Base-by-base conservation (phyloP, 2,113 vertebrate species). In the Gnathonemus longibarbis region DNA sequence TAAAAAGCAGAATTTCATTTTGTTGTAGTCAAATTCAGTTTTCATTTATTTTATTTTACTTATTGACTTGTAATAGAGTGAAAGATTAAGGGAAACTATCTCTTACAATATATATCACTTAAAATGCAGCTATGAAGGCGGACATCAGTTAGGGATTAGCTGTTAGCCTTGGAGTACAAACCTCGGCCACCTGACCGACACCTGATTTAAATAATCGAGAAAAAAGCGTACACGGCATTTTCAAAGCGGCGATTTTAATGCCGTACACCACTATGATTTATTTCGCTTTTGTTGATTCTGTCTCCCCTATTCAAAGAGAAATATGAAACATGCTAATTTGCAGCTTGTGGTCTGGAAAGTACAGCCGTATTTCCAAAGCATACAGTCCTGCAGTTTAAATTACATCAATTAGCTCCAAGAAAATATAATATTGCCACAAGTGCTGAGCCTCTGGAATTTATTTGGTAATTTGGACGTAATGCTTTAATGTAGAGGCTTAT, bases 381-480 rank as follows among this genome's bases (percentile, higher is more conserved):
- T 27, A 49, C 19, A 52, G 39, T 48, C 48, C 42, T 48, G 42
- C 80, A 58, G 62, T 58, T 62, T 56, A 58, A 89, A 89, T 46
- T 70, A 52, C 49, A 89, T 89, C 19, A 89, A 46, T 89, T 84
- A 45, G n/a, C 74, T 83, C 15, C 45, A 84, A 89, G 88, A 46
- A 89, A 89, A 85, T 62, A 9, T 24, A 84, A 56, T 48, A 27
- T 89, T 84, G 50, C 85, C 74, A 83, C 11, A 74, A 89, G 70
- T 83, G 88, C 48, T 0, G 15, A 74, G 74, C 35, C 58, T 48
- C 45, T 49, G 56, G 62, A 56, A 89, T 56, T 89, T 74, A 89
- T 84, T 89, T 24, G 35, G 74, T 89, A 56, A 89, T 89, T 89
- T 89, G 70, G 49, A 56, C 9, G 50, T 49, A 84, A n/a, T 83